Evolutionary conservation across 2,113 vertebrate species (phyloP), one percentile per base, ranked within the genome.

Genomic region (Azemiops feae): DNA sequence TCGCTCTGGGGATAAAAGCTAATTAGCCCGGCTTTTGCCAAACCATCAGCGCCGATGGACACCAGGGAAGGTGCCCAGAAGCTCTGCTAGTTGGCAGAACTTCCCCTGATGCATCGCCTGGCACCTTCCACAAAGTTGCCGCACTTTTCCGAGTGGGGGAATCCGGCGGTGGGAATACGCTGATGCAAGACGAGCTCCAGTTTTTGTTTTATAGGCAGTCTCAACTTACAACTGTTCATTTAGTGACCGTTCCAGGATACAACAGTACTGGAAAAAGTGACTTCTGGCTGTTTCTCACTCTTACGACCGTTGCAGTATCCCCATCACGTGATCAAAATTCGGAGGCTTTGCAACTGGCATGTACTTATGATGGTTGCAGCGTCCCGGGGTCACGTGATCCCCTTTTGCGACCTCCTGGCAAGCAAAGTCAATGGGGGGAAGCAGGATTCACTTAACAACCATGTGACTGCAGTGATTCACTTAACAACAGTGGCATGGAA

Each of bases 1-100:
- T 64, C 1, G 18, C 95, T 87, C 93, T 22, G 22, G 90, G 94
- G 96, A 95, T 96, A 94, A 90, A 81, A 53, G 92, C 95, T 88
- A 85, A 88, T 0, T 91, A 90, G 87, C 57, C 57, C 0, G 93
- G 93, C 50, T 86, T 94, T 45, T 93, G 96, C 92, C 94, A 7
- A 55, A 91, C n/a, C 34, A 87, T 58, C 86, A 60, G 7, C 20
- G 5, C 34, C 0, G 89, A 34, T 4, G 4, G 12, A 27, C 12
- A 12, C n/a, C 5, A 22, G 55, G 20, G 22, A 12, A 93, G 87
- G 1, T 0, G 30, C 12, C 3, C 3, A 18, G 18, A 12, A 12
- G 34, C 4, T 10, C 11, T 9, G 20, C 30, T 3, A 58, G 74
- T n/a, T 39, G 64, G 90, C 69, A 43, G 25, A 39, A 30, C 22